phyloP scores from a whole-genome alignment of 92 coral and sea anemone genomes.

The Muricea muricata region DNA sequence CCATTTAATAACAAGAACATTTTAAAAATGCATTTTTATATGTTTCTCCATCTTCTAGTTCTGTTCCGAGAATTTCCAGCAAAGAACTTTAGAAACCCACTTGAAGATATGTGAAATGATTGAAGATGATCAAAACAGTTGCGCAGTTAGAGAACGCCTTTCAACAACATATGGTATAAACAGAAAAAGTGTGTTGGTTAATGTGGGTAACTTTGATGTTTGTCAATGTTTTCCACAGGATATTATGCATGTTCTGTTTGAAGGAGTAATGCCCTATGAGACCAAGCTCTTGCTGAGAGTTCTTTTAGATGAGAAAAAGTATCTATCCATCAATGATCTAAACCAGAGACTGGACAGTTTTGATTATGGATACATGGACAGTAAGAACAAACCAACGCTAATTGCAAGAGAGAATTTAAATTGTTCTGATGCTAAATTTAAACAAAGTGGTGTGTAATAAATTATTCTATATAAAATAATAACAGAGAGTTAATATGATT shows the following conservation, averaged over 20 bases:
- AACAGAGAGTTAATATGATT: no score
- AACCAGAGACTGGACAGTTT: constrained; percentile 47
- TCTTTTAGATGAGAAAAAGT: constrained; percentile 43
- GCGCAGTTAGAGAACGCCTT: constrained; percentile 5
- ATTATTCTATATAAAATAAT: no score
- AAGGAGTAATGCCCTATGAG: constrained; percentile 58
- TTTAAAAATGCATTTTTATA: no score
- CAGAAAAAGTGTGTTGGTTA: constrained; percentile 28
- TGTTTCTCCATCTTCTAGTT: constrained; percentile 20
- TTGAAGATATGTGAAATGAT: constrained; percentile 7
- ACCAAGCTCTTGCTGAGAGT: constrained; percentile 40
- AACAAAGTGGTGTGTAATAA: constrained; percentile 49
- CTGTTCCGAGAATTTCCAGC: constrained; percentile 27
- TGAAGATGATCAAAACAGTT: constrained; percentile 31
- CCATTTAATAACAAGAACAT: no score
- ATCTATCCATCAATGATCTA: constrained; percentile 38
- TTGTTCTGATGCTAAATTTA: constrained; percentile 45
- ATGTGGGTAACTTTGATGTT: constrained; percentile 41
- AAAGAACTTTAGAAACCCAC: constrained; percentile 24
- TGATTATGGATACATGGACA: constrained; percentile 58
- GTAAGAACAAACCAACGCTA: constrained; percentile 55
- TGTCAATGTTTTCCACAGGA: constrained; percentile 59
- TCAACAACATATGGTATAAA: constrained; percentile 42
- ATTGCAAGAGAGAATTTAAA: constrained; percentile 53
- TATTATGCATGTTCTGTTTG: constrained; percentile 54